Evolutionary conservation across 92 coral and sea anemone genomes (phyloP).

Genomic region (Bergia sp.): DNA sequence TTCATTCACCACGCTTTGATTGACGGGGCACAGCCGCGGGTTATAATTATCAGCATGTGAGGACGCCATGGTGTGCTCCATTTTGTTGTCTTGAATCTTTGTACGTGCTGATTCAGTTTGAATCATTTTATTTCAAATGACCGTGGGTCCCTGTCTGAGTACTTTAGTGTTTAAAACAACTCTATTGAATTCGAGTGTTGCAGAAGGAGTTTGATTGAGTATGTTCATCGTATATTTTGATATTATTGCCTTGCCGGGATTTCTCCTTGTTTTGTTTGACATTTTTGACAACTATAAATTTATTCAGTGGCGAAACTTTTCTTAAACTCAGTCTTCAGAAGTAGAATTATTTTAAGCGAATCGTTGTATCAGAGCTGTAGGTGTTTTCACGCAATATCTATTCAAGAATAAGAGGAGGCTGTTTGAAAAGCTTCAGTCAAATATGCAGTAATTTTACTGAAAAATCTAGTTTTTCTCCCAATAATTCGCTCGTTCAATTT

Average conservation of each 20-base stretch:
- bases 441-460: too few relatives aligned
- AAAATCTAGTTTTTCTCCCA: too few relatives aligned
- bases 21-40: background rate
- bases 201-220: background rate
- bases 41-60: background rate
- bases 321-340: background rate
- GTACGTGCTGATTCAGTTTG: background rate
- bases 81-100: background rate
- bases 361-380: too few relatives aligned
- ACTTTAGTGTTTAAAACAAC: background rate
- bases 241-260: background rate
- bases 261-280: background rate
- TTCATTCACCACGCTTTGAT: background rate
- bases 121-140: background rate
- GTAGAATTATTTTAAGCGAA: too few relatives aligned
- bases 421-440: too few relatives aligned
- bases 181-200: background rate
- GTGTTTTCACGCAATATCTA: too few relatives aligned
- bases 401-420: too few relatives aligned
- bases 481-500: too few relatives aligned
- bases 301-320: background rate
- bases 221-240: too few relatives aligned
- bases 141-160: background rate
- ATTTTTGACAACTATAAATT: too few relatives aligned
- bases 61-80: background rate